phyloP scores from a whole-genome alignment of 1,140 invertebrate genomes.

The Pseudomyrmex sp. region DNA sequence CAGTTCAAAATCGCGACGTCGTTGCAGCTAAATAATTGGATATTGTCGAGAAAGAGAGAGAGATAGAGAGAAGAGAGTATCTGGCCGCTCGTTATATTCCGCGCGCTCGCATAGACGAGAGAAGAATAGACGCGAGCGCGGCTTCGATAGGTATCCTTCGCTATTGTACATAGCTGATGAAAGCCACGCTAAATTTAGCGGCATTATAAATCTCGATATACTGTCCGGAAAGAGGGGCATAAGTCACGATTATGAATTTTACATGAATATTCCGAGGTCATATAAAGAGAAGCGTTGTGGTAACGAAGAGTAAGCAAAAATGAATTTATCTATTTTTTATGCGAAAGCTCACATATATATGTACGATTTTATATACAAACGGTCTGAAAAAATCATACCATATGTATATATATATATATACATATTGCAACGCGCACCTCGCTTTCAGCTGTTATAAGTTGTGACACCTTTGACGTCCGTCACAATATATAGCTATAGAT shows the following conservation, averaged over 20 bases:
- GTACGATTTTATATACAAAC: no score
- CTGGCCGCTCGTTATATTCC: conserved; percentile 26
- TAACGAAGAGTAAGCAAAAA: background rate
- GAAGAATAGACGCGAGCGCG: conserved; percentile 25
- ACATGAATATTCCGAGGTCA: conserved; percentile 34
- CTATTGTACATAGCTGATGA: conserved; percentile 31
- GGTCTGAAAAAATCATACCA: no score
- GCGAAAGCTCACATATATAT: background rate
- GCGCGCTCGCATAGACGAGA: conserved; percentile 1
- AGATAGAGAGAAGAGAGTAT: no score
- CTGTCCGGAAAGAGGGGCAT: conserved; percentile 39
- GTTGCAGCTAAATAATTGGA: conserved; percentile 54
- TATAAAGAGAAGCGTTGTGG: background rate
- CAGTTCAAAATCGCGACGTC: conserved; percentile 25
- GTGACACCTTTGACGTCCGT: no score
- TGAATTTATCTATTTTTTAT: background rate
- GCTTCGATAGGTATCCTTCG: conserved; percentile 40
- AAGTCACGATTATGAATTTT: conserved; percentile 60
- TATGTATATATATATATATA: background rate
- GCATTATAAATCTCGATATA: conserved; percentile 24
- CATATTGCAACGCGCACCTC: no score
- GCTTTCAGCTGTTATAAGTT: no score
- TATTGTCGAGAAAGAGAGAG: conserved; percentile 24
- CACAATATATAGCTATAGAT: no score
- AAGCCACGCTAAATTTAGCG: conserved; percentile 54